Base-by-base conservation (phyloP, 2,888 invertebrate species). In the Ectobius pallidus region DNA sequence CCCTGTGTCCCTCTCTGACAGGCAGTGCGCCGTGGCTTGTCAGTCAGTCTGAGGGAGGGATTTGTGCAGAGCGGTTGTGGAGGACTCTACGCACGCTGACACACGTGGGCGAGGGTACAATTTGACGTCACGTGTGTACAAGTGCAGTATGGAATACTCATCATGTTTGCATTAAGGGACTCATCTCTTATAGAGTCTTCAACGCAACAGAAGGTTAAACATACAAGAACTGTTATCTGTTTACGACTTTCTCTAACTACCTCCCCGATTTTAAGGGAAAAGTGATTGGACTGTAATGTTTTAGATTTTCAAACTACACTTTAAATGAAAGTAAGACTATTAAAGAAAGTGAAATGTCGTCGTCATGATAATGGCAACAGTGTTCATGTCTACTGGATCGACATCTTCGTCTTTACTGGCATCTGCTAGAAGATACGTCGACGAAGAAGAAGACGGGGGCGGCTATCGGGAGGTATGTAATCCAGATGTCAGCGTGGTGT, bases 11-110 rank as follows among this genome's bases (percentile, higher is more conserved):
- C 6, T 25, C 25, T 20, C 65, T 39, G 34, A 30, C 68, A 25
- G 46, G 42, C 22, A 25, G 46, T 42, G 58, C 61, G 46, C 27
- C 73, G 27, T 30, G 20, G 39, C 65, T 22, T 62, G 63, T 39
- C 46, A 30, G 63, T 39, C 46, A 30, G 70, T 69, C 34, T 42
- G 71, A 73, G 72, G 75, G 70, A 72, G 73, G 72, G 72, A 68
- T 67, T 49, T 63, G 63, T 32, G 46, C n/a, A n/a, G 70, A 70
- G 58, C 70, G 58, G 58, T 58, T 25, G 58, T 39, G 69, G 16
- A 27, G 30, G 42, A 39, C 61, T 34, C 9, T 70, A 70, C 42
- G 42, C 55, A 61, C 55, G 70, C 42, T 14, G 20, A 16, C 58
- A 42, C 70, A 58, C 58, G 70, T 44, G 70, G 58, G 42, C 58